Base-by-base conservation (phyloP, 1,140 invertebrate species). In the Zaprionus africanus region DNA sequence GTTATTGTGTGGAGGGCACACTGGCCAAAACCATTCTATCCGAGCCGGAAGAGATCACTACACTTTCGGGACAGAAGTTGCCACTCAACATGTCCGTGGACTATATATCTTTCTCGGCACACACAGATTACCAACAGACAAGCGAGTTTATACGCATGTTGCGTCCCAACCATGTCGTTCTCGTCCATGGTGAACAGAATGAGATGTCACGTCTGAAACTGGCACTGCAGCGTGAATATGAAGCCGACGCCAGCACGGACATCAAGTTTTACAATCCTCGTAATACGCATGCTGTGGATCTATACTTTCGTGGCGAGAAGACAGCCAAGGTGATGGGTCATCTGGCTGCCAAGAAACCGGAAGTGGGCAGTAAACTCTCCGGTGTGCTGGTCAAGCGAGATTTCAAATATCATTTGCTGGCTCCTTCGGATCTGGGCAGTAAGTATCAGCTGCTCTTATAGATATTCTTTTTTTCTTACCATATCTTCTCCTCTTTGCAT, bases 51-150 rank as follows among this genome's bases (percentile, higher is more conserved):
- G 99, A 99, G 93, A 99, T 99, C 26, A 96, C 96, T 0, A 97
- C 98, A 1, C 97, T 99, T 95, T 96, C 95, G 15, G 99, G 99
- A 0, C 98, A 99, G 93, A 99, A 99, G 93, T 93, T 99, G 22
- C 98, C 98, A 0, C 93, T 99, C 5, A 99, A 99, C 93, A 98
- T 99, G 97, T 98, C 98, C 0, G 99, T 99, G 0, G 98, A 99
- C 93, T 99, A 99, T 91, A 99, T 99, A 81, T 99, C 98, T 0
- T 99, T 99, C 93, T 99, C 99, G 0, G 99, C 99, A 1, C 99
- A 99, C 91, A 99, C 99, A 0, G 99, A 99, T 93, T 99, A 99
- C 93, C 97, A 99, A 91, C 99, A 99, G 94, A 99, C 99, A 0
- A 98, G 97, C 24, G 98, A 99, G 93, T 99, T 99, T 90, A 97